Evolutionary conservation across 1,140 invertebrate species (phyloP).

Genomic region (Stegodyphus dumicola): DNA sequence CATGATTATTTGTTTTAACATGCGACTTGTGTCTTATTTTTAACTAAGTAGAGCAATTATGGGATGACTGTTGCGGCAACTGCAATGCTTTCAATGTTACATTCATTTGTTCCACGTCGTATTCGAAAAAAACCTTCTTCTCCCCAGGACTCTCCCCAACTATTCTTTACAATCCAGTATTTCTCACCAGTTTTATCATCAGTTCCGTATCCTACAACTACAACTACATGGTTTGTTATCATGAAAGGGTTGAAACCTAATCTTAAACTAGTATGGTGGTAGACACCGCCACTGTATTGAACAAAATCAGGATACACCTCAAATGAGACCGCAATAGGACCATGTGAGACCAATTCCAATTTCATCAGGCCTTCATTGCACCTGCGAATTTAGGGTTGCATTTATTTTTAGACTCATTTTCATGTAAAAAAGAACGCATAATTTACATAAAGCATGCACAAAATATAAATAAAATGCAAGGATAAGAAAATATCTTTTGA

Average conservation of each 20-base stretch:
- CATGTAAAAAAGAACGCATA: too few relatives aligned
- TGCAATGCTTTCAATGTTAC: conserved; percentile 65
- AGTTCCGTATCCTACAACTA: conserved; percentile 71
- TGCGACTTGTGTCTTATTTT: too few relatives aligned
- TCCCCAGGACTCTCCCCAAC: conserved; percentile 72
- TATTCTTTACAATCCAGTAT: too few relatives aligned
- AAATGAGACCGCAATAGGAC: conserved; percentile 72
- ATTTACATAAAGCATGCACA: too few relatives aligned
- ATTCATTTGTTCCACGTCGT: conserved; percentile 71
- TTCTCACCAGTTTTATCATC: conserved; percentile 63
- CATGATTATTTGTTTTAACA: too few relatives aligned
- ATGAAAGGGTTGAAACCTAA: conserved; percentile 68
- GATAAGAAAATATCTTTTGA: too few relatives aligned
- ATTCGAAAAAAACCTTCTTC: conserved; percentile 72
- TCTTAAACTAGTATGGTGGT: conserved; percentile 65
- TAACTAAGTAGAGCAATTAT: too few relatives aligned
- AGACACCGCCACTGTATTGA: conserved; percentile 69
- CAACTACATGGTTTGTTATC: conserved; percentile 71
- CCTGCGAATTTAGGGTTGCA: too few relatives aligned
- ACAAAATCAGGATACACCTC: conserved; percentile 71
- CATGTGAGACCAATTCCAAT: conserved; percentile 69
- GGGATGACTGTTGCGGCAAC: neutral
- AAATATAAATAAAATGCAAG: too few relatives aligned
- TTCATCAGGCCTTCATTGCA: conserved; percentile 66
- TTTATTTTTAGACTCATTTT: too few relatives aligned